Conservation (phyloP, 2,888 invertebrate genomes). For the Lamellibrachia satsuma region DNA sequence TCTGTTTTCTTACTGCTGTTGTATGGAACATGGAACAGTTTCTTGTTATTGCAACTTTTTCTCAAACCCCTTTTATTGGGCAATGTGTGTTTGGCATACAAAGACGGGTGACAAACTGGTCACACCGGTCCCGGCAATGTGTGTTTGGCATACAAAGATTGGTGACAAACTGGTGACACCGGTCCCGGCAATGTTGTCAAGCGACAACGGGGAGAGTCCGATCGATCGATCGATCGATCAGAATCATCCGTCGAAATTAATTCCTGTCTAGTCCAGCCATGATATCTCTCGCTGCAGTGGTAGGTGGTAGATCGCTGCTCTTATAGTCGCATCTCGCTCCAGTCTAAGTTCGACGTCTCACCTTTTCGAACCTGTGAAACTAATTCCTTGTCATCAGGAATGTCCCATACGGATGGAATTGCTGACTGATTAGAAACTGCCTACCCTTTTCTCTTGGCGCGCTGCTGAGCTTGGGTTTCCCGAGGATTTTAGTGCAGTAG, state of each 20-base stretch:
- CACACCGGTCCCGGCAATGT: neutral
- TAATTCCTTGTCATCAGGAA: too few relatives aligned
- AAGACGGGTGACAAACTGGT: neutral
- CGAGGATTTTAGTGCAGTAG: too few relatives aligned
- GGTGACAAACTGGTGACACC: neutral
- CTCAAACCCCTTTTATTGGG: too few relatives aligned
- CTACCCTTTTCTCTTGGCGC: too few relatives aligned
- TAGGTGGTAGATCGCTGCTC: neutral
- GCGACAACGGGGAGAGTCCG: neutral
- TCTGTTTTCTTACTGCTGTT: too few relatives aligned
- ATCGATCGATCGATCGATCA: slow-evolving; percentile 4
- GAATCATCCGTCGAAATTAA: neutral
- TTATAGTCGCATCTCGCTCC: neutral
- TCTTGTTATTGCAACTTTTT: too few relatives aligned
- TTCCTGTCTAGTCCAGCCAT: neutral
- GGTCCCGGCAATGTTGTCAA: neutral
- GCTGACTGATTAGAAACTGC: too few relatives aligned
- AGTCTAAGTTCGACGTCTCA: neutral
- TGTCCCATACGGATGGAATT: too few relatives aligned
- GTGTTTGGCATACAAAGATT: neutral
- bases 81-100: neutral
- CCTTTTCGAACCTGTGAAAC: neutral
- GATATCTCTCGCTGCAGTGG: neutral
- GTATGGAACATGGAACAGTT: too few relatives aligned
- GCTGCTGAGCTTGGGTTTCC: too few relatives aligned